Conservation (phyloP, 2,113 vertebrate species). For the Oncorhynchus mykiss region DNA sequence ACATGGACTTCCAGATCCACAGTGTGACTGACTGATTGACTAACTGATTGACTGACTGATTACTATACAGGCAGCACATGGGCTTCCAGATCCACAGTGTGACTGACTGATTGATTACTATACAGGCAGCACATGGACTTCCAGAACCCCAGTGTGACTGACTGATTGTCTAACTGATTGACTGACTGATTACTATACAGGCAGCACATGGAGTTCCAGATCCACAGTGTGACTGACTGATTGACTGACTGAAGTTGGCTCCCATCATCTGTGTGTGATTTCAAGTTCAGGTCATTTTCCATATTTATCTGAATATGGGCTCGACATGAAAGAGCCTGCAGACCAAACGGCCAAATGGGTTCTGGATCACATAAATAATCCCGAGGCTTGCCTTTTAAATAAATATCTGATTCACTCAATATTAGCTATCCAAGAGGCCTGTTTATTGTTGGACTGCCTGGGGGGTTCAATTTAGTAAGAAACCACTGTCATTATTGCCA, state of each 20-base stretch:
- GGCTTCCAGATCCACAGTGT: no score
- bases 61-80: conserved; percentile 38
- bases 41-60: no score
- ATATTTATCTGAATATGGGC: conserved; percentile 89
- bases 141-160: no score
- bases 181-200: no score
- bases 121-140: no score
- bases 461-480: conserved; percentile 50
- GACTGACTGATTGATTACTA: no score
- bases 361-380: conserved; percentile 91
- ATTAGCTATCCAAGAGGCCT: conserved; percentile 65
- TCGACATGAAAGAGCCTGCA: conserved; percentile 79
- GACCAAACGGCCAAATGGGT: conserved; percentile 72
- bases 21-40: no score
- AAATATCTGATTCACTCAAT: conserved; percentile 72
- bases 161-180: no score
- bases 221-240: no score
- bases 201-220: no score
- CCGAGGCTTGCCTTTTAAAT: conserved; percentile 74
- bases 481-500: conserved; percentile 54
- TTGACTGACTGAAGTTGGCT: conserved; percentile 46
- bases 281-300: conserved; percentile 82
- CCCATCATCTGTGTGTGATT: conserved; percentile 93
- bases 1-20: no score
- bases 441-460: conserved; percentile 68